phyloP scores from a whole-genome alignment of 2,888 invertebrate species.

The Drosophila borealis region DNA sequence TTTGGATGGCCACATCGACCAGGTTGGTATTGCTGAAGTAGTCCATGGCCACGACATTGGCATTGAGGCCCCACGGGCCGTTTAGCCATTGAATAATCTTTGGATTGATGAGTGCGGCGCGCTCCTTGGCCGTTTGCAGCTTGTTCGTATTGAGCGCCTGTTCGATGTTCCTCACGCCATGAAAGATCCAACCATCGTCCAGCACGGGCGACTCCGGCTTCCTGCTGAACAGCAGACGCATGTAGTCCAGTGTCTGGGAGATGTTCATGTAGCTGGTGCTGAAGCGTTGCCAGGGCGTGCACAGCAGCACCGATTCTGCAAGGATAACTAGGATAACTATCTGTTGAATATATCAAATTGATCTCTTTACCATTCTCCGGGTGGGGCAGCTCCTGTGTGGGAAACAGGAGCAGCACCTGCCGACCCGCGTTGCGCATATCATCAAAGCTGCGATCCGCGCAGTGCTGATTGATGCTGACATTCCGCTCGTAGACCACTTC shows the following conservation, averaged over 20 bases:
- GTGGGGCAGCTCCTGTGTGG: conserved; percentile 80
- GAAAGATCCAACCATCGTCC: conserved; percentile 83
- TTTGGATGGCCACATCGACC: conserved; percentile 88
- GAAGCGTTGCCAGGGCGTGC: conserved; percentile 82
- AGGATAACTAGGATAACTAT: background rate
- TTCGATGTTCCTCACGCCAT: conserved; percentile 81
- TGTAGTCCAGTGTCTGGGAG: conserved; percentile 80
- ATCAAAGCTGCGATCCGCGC: conserved; percentile 86
- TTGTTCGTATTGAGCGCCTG: conserved; percentile 78
- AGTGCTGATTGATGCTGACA: conserved; percentile 57
- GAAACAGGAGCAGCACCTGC: conserved; percentile 87
- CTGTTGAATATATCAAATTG: too few species aligned
- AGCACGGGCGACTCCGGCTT: conserved; percentile 78
- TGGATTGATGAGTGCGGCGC: conserved; percentile 86
- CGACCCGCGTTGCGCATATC: conserved; percentile 87
- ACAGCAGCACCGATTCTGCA: conserved; percentile 80
- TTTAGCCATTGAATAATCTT: conserved; percentile 89
- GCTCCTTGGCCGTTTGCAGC: conserved; percentile 79
- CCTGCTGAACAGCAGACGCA: conserved; percentile 82
- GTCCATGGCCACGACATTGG: conserved; percentile 91
- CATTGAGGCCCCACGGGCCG: conserved; percentile 88
- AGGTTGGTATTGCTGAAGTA: conserved; percentile 90
- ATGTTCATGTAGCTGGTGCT: conserved; percentile 81
- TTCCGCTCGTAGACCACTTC: conserved; percentile 83
- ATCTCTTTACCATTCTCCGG: conserved; percentile 83